Base-by-base conservation (phyloP, 2,888 invertebrate genomes). In the Pyrocoelia pectoralis region DNA sequence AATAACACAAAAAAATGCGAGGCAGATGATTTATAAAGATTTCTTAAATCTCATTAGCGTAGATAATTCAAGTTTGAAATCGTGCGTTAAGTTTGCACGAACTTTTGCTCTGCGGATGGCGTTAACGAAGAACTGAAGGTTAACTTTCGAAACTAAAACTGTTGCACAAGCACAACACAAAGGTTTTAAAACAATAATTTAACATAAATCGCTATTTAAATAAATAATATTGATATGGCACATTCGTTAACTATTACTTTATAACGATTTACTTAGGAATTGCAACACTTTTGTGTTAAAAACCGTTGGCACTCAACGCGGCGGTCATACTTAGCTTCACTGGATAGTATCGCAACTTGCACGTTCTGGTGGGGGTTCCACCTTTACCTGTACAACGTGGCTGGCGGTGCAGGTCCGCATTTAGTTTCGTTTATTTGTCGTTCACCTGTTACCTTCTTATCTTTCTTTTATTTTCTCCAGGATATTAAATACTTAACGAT, bases 291-390 rank as follows among this genome's bases (percentile, higher is more conserved):
- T 67, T 61, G 58, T 54, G 58, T 54, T 56, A 64, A 66, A 70
- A 70, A 61, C 70, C 70, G 70, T 70, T 70, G 70, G 64, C 67
- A 66, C 64, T 67, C 67, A 61, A 68, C 70, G 67, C 68, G 67
- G 70, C 70, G 67, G 68, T 70, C 67, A 68, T 67, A 68, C 65
- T 70, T 70, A 65, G 65, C 67, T 65, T 65, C 67, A 65, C 66
- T 68, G 66, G 63, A 63, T 65, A 67, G 69, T 69, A 70, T 66
- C 70, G 67, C 65, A 70, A 70, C 70, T 68, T 70, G 69, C 53
- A 60, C 53, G 38, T 55, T 18, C 60, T 52, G 48, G 68, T 65
- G 70, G 70, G 65, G 66, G 61, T 41, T 53, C 57, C 56, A 61
- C 65, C 65, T 65, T 67, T 68, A 70, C 70, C 66, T 66, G 67